These are phyloP conservation scores for Megalonaias nervosa DNA, from an alignment of 1,140 invertebrate genomes.

Conservation along the genomic window DNA sequence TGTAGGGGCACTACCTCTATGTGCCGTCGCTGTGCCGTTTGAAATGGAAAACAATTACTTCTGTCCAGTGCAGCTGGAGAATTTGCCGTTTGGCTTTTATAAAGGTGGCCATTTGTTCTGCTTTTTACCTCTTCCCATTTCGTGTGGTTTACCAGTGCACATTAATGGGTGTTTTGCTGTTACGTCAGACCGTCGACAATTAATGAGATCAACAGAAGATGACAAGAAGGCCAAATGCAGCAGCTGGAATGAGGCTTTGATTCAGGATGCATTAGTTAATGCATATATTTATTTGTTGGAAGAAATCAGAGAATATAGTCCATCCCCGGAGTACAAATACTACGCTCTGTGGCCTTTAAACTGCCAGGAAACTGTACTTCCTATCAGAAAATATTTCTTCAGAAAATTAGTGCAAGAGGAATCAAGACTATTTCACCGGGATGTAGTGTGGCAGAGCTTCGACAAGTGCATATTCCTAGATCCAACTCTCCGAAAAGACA, in stretches of 20 bases:
- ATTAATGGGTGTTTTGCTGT: slow-evolving; percentile 37
- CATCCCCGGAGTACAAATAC: not conserved
- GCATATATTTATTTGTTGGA: slow-evolving; percentile 3
- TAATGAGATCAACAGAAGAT: slow-evolving; percentile 9
- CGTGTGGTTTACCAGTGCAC: slow-evolving; percentile 24
- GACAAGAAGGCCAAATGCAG: slow-evolving; percentile 10
- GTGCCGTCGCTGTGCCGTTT: slow-evolving; percentile 17
- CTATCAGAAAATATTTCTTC: slow-evolving; percentile 2
- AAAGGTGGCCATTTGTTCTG: slow-evolving; percentile 33
- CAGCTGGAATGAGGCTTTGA: slow-evolving; percentile 13
- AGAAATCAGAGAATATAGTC: not conserved
- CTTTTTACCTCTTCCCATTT: slow-evolving; percentile 29
- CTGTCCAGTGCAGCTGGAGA: not conserved
- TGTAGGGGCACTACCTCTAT: slow-evolving; percentile 31
- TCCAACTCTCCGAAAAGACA: not conserved
- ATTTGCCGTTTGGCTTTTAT: slow-evolving; percentile 26
- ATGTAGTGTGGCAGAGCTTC: not conserved
- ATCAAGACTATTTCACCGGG: not conserved
- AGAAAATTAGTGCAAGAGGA: not conserved
- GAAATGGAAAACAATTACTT: slow-evolving; percentile 1
- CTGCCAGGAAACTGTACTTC: not conserved
- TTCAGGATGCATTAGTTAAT: slow-evolving; percentile 9
- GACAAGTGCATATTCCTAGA: slow-evolving; percentile 15
- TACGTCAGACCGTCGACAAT: slow-evolving; percentile 16
- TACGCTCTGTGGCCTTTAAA: slow-evolving; percentile 9